Base-by-base conservation (phyloP, 2,113 vertebrate species). In the Misgurnus mizolepis region DNA sequence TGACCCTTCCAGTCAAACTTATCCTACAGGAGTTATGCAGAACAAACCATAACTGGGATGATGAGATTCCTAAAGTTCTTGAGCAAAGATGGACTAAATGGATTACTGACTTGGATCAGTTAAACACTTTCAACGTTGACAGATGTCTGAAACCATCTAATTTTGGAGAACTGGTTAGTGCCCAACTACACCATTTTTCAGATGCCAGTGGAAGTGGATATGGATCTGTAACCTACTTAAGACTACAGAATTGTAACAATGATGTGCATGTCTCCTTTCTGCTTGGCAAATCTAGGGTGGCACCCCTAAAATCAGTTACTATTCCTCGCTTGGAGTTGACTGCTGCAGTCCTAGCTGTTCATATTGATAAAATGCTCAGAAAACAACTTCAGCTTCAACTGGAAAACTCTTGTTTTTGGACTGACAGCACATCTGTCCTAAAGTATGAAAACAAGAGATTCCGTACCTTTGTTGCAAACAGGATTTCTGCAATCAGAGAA, bases 261-360 rank as follows among this genome's bases (percentile, higher is more conserved):
- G 7, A n/a, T 1, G 2, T 50, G 3, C 64, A 76, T 49, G 9
- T 75, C 6, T 53, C 56, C 12, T 81, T 82, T 40, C 10, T 56
- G 9, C 15, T 78, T 15, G 75, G 68, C 2, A 82, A 79, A n/a
- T 22, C 76, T 22, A 82, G 76, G 39, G 81, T 82, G 22, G 39
- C 58, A 27, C 64, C 73, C 4, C 4, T 77, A 34, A 78, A 82
- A 14, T 6, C n/a, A 17, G 41, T 82, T 1, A 77, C 56, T 6
- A 77, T 71, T 62, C 80, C 74, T 6, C 5, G 22, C 3, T 4
- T 82, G 12, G 72, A 83, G 17, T n/a, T 83, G 7, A 67, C 70
- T 10, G 78, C 71, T 5, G 71, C 71, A 4, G 47, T 15, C 10
- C 43, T 83, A 5, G 41, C 69, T 7, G 65, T 34, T 14, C 10